Base-by-base conservation (phyloP, 2,888 invertebrate genomes). In the Nineta flava region DNA sequence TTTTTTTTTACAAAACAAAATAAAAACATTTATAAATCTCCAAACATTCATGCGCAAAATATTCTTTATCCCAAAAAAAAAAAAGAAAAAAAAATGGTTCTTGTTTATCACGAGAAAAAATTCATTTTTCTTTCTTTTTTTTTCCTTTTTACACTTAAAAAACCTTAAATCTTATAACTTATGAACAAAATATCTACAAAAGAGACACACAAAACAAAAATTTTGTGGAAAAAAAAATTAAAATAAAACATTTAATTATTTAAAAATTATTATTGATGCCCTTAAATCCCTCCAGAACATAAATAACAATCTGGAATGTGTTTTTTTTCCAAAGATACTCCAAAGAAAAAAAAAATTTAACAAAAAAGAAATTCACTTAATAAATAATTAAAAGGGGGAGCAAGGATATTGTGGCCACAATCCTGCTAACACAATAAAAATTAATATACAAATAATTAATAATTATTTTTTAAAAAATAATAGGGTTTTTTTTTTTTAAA, bases 221-320 rank as follows among this genome's bases (percentile, higher is more conserved):
- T 26, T 17, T 12, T 44, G 9, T 21, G 13, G 7, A 7, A 12
- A 26, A 44, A 43, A 44, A 44, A 44, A 44, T 26, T 17, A 19
- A 44, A 26, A 44, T 13, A 44, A 26, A 26, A 44, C n/a, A 13
- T 17, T n/a, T 26, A 26, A 26, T 26, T 26, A 26, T 26, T 26
- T 26, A 26, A 26, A 26, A 26, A 26, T 26, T 26, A 26, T 26
- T 12, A 21, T 64, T 60, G 66, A 69, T 69, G 69, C 69, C 68
- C 68, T 65, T 66, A 61, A 65, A 69, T 68, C 68, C 68, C 68
- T 64, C 64, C 64, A 66, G 66, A 66, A 65, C 66, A 65, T 34
- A 31, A 46, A 26, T 26, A 26, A 46, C 60, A 56, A 61, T 63
- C 65, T 68, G 69, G 69, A 69, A 69, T 69, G 68, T 68, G 63